Evolutionary conservation across 2,797 vertebrate genomes (phyloP).

Genomic region (Oreortyx pictus): DNA sequence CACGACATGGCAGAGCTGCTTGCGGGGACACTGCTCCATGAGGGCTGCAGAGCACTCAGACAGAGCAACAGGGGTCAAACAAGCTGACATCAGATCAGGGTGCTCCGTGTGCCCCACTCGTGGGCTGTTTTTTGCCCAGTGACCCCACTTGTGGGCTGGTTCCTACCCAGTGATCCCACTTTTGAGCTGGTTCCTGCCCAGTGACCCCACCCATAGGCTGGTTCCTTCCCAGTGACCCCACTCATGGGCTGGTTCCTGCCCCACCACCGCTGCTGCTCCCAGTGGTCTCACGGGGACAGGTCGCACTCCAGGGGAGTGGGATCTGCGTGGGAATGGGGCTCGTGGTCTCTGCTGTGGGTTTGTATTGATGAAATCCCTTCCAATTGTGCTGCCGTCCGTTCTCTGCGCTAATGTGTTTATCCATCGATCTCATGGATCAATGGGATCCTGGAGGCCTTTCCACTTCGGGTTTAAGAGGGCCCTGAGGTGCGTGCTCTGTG

Average conservation of each 20-base stretch:
- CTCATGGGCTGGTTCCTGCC: too few species aligned
- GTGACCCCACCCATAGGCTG: not conserved
- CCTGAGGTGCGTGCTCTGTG: not conserved
- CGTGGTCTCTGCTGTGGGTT: not conserved
- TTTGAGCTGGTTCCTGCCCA: not conserved
- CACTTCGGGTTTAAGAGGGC: not conserved
- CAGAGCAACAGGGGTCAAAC: not conserved
- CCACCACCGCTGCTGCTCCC: not conserved
- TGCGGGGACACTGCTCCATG: rapidly evolving
- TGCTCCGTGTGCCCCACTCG: rapidly evolving
- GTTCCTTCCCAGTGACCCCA: not conserved
- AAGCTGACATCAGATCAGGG: rapidly evolving
- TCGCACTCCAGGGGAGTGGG: not conserved
- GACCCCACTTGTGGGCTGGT: too few species aligned
- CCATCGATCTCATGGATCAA: not conserved
- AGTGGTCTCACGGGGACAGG: not conserved
- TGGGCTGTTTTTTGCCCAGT: not conserved
- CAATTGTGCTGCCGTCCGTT: rapidly evolving
- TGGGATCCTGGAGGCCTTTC: not conserved
- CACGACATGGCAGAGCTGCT: not conserved
- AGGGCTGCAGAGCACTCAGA: not conserved
- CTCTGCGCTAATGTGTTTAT: not conserved
- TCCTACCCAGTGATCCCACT: too few species aligned
- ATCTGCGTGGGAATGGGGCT: not conserved
- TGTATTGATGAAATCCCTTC: not conserved